A percentile compares a stretch with the other conserved stretches of the same genome.
Evolutionary conservation across 1,140 invertebrate genomes (phyloP).

Genomic region (Drosophila kepulauana): DNA sequence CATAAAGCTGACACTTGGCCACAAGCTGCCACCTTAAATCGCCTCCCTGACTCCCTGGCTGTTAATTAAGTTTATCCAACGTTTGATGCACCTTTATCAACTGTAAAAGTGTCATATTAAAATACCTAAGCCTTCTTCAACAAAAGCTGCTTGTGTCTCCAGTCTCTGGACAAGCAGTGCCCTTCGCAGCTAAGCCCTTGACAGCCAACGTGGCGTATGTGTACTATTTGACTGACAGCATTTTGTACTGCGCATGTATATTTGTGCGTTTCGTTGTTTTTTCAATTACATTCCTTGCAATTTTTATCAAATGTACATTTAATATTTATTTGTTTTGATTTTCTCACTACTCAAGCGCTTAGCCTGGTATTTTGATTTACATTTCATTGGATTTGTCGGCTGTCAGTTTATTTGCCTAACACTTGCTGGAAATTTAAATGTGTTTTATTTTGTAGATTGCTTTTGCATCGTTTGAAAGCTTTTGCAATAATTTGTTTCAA

Average conservation of each 20-base stretch:
- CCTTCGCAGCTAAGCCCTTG: background rate
- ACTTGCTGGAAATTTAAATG: conserved; percentile 40
- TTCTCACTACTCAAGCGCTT: conserved; percentile 5
- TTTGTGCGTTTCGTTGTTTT: background rate
- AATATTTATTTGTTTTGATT: conserved; percentile 14
- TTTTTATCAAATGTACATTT: background rate
- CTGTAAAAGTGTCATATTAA: conserved; percentile 53
- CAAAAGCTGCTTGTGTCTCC: conserved; percentile 9
- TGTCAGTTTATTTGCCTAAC: conserved; percentile 36
- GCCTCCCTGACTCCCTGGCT: background rate
- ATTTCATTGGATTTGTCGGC: conserved; percentile 36
- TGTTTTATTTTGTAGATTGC: conserved; percentile 8
- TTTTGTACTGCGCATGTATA: background rate
- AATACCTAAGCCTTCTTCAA: conserved; percentile 50
- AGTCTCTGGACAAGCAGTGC: background rate
- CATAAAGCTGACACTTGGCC: conserved; percentile 28
- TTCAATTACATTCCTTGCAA: conserved; percentile 19
- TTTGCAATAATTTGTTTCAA: conserved; percentile 47
- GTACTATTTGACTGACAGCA: background rate
- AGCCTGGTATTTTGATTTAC: conserved; percentile 33
- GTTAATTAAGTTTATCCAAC: conserved; percentile 75
- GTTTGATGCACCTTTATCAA: conserved; percentile 65
- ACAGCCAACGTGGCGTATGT: conserved; percentile 11
- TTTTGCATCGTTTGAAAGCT: conserved; percentile 20
- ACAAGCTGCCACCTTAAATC: background rate